Conservation (phyloP, 2,888 invertebrate genomes). For the Xestoiulus laeticollis region DNA sequence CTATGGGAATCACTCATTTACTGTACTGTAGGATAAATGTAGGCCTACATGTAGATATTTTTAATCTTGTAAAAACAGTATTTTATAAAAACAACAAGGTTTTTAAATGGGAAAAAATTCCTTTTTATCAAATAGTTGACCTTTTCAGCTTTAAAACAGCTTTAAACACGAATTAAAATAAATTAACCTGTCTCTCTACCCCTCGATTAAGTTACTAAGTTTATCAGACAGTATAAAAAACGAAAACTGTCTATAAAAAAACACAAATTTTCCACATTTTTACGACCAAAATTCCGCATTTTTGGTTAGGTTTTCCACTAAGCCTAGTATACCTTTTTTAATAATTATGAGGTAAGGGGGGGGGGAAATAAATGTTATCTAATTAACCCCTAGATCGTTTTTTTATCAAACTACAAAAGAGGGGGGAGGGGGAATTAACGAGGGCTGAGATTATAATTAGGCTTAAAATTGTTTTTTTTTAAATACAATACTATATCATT, state of each 20-base stretch:
- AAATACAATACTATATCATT: neutral
- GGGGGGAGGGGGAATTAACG: too few relatives aligned
- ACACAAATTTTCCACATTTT: neutral
- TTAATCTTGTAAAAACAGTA: too few relatives aligned
- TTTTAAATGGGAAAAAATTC: too few relatives aligned
- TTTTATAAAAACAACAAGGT: too few relatives aligned
- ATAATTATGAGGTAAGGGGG: constrained; percentile 28
- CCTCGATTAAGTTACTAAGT: neutral
- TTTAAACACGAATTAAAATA: too few relatives aligned
- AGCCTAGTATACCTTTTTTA: neutral
- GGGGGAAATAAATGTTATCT: neutral
- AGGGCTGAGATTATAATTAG: neutral
- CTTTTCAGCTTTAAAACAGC: too few relatives aligned
- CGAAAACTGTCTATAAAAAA: neutral
- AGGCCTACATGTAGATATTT: too few relatives aligned
- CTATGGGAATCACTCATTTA: neutral
- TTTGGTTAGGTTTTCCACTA: neutral
- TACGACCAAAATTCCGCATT: neutral
- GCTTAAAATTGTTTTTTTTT: neutral
- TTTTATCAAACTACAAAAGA: neutral
- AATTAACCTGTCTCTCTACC: neutral
- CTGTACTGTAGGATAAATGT: too few relatives aligned
- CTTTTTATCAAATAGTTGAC: too few relatives aligned
- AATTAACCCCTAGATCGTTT: constrained; percentile 16
- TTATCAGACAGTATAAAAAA: neutral